phyloP scores from a whole-genome alignment of 1,140 invertebrate genomes.

The Drosophila arawakana region DNA sequence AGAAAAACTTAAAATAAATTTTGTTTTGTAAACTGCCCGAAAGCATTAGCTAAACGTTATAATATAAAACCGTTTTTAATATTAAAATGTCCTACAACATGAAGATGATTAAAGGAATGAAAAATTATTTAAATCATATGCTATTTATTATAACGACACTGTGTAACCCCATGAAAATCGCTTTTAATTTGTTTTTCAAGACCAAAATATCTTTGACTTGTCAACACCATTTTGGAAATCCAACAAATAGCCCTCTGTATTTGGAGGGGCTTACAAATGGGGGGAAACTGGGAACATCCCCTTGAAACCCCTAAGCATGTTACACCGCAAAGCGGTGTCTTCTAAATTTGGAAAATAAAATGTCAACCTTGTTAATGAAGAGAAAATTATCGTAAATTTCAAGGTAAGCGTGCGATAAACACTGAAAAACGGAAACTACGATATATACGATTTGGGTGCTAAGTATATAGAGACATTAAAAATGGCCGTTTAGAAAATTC shows the following conservation, averaged over 20 bases:
- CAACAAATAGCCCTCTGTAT: constrained; percentile 41
- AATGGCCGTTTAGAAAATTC: constrained; percentile 50
- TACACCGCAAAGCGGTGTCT: constrained; percentile 21
- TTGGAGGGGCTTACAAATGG: constrained; percentile 40
- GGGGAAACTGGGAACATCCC: constrained; percentile 37
- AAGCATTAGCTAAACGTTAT: too few species aligned
- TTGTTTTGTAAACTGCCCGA: too few species aligned
- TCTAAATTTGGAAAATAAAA: constrained; percentile 49
- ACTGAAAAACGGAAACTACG: constrained; percentile 1
- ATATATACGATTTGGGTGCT: constrained; percentile 2
- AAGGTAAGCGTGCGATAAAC: constrained; percentile 49
- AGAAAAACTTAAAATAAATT: too few species aligned
- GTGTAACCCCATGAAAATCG: constrained; percentile 11
- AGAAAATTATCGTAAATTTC: constrained; percentile 71
- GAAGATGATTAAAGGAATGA: too few species aligned
- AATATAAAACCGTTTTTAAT: too few species aligned
- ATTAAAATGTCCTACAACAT: too few species aligned
- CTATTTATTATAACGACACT: constrained; percentile 8
- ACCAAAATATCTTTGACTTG: constrained; percentile 43
- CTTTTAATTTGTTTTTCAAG: constrained; percentile 41
- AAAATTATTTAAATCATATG: constrained; percentile 16
- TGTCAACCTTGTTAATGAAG: constrained; percentile 54
- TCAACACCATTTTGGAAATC: constrained; percentile 63
- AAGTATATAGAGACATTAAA: constrained; percentile 53
- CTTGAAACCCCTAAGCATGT: constrained; percentile 7